Evolutionary conservation across 2,113 vertebrate genomes (phyloP).

Genomic region (Megaceryle torquata): DNA sequence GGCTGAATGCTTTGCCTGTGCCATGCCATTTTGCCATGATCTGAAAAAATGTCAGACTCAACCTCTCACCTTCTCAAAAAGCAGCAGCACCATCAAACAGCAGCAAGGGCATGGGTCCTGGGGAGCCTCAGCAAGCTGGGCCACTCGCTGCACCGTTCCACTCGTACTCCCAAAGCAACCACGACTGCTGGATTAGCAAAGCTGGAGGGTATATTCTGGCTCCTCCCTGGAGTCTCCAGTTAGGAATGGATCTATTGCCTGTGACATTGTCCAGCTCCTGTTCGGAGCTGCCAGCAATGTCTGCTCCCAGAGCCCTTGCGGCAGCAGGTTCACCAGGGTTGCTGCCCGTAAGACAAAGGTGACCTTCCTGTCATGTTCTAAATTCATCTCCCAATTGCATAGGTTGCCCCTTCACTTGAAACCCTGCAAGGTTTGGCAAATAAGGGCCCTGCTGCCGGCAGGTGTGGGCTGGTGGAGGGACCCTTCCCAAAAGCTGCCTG

Average conservation of each 20-base stretch:
- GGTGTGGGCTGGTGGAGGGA: not conserved
- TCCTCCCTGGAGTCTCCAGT: accelerated
- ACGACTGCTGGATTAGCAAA: accelerated
- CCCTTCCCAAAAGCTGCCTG: not conserved
- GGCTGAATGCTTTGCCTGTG: accelerated
- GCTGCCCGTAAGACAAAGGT: accelerated
- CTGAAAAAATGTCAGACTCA: not conserved
- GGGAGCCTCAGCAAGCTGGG: not conserved
- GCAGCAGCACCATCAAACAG: not conserved
- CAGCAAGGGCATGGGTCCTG: accelerated
- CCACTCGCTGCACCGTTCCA: accelerated
- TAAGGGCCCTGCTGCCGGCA: not conserved
- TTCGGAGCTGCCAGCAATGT: not conserved
- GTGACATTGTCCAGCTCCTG: not conserved
- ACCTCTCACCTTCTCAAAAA: no score
- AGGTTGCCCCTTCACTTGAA: not conserved
- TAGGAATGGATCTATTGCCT: not conserved
- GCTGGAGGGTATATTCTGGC: not conserved
- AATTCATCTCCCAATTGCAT: not conserved
- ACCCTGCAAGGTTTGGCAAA: not conserved
- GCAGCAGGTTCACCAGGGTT: accelerated
- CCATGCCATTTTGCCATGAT: accelerated
- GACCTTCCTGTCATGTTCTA: not conserved
- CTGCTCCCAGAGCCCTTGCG: not conserved
- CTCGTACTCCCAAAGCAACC: not conserved